phyloP scores from a whole-genome alignment of 2,888 invertebrate genomes.

The Boloria euphrosyne region DNA sequence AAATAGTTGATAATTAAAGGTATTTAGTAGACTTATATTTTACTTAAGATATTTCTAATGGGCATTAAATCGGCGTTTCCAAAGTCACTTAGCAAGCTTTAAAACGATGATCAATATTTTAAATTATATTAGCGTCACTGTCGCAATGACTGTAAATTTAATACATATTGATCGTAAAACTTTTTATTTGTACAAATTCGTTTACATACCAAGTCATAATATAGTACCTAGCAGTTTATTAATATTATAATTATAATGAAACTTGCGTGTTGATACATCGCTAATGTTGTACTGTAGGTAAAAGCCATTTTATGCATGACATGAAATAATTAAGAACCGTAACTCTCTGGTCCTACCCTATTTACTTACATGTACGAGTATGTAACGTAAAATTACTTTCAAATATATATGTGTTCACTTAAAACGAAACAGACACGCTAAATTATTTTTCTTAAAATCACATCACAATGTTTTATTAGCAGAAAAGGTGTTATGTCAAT shows the following conservation, averaged over 20 bases:
- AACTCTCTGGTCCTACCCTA: slow-evolving; percentile 9
- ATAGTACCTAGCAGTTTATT: slow-evolving; percentile 5
- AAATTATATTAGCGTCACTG: too few species aligned
- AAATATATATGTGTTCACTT: background rate
- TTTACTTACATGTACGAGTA: slow-evolving; percentile 1
- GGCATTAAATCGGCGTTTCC: too few species aligned
- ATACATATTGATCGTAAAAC: too few species aligned
- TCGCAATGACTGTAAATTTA: too few species aligned
- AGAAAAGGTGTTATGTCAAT: too few species aligned
- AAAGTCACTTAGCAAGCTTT: too few species aligned
- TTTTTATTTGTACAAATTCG: too few species aligned
- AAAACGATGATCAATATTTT: too few species aligned
- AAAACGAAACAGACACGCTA: slow-evolving; percentile 2
- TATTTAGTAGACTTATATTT: too few species aligned
- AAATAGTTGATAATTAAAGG: too few species aligned
- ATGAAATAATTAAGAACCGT: slow-evolving; percentile 33
- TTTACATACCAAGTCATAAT: too few species aligned
- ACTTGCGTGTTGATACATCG: slow-evolving; percentile 36
- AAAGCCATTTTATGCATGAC: slow-evolving; percentile 34
- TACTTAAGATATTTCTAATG: too few species aligned
- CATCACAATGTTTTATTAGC: background rate
- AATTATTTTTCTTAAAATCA: background rate
- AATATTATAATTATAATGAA: slow-evolving; percentile 30
- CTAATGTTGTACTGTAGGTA: slow-evolving; percentile 26
- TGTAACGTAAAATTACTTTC: background rate